Conservation (phyloP, 2,888 invertebrate genomes). For the Chrysomela aeneicollis region DNA sequence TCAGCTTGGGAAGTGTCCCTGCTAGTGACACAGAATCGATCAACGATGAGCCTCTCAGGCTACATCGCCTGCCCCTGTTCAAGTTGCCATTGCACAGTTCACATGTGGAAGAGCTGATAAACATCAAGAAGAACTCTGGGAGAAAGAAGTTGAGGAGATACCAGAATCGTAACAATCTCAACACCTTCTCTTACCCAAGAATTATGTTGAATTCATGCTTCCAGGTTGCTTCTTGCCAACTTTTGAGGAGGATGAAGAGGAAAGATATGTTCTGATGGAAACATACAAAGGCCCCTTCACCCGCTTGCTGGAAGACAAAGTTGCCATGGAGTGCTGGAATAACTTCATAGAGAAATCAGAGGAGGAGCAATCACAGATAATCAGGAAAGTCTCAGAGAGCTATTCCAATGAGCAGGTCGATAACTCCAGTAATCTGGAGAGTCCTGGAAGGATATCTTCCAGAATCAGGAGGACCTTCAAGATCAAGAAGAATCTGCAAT, state of each 20-base stretch:
- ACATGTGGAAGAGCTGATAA: conserved; percentile 43
- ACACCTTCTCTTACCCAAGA: conserved; percentile 1
- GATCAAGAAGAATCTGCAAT: conserved; percentile 50
- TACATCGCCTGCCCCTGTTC: conserved; percentile 10
- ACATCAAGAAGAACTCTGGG: conserved; percentile 48
- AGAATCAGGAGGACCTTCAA: conserved; percentile 52
- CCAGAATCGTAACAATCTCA: conserved; percentile 46
- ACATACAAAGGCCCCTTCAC: conserved; percentile 51
- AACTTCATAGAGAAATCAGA: conserved; percentile 53
- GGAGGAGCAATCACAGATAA: conserved; percentile 50
- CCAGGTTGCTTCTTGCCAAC: conserved; percentile 50
- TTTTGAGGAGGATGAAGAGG: conserved; percentile 52
- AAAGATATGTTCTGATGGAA: conserved; percentile 47
- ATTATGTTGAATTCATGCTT: conserved; percentile 16
- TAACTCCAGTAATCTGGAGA: conserved; percentile 18
- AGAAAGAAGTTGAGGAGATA: conserved; percentile 51
- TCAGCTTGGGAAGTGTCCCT: conserved; percentile 47
- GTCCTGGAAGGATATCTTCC: conserved; percentile 48
- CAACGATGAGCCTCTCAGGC: conserved; percentile 39
- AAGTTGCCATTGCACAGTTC: conserved; percentile 33
- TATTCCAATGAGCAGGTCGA: conserved; percentile 23
- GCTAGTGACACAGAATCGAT: conserved; percentile 51
- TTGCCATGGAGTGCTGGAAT: conserved; percentile 53
- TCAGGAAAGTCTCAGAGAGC: conserved; percentile 38
- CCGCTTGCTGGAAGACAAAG: conserved; percentile 48